These are phyloP conservation scores for Drosophila biarmipes DNA, from an alignment of 1,140 invertebrate genomes.

Conservation along the genomic window DNA sequence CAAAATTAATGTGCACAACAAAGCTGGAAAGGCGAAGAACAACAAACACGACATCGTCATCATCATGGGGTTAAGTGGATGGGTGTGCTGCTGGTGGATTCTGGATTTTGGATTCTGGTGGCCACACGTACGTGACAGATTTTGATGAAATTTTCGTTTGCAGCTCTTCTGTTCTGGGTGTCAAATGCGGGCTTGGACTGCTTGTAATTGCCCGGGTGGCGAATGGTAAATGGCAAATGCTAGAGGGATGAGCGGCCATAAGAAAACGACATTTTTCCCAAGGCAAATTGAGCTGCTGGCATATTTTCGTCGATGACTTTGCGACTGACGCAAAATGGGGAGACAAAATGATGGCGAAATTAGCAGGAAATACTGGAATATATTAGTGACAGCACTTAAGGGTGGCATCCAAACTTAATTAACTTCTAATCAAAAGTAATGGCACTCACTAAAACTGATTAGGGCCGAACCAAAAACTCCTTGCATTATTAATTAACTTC, in stretches of 20 bases:
- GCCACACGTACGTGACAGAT: slow-evolving; percentile 70
- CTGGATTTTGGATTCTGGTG: slow-evolving; percentile 15
- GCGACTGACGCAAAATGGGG: not conserved
- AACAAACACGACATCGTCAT: slow-evolving; percentile 19
- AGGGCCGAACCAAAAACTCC: not conserved
- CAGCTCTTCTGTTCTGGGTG: slow-evolving; percentile 16
- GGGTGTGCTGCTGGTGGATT: slow-evolving; percentile 21
- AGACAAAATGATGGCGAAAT: slow-evolving; percentile 26
- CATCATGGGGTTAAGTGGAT: slow-evolving; percentile 62
- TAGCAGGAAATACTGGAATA: slow-evolving; percentile 15
- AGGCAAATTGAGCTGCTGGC: slow-evolving; percentile 24
- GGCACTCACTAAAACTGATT: too few species aligned
- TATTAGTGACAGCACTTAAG: slow-evolving; percentile 1
- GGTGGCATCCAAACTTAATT: not conserved
- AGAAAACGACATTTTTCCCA: slow-evolving; percentile 10
- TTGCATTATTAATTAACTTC: not conserved
- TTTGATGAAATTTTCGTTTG: slow-evolving; percentile 67
- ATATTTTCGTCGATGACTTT: slow-evolving; percentile 19
- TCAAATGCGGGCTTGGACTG: slow-evolving; percentile 44
- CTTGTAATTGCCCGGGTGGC: slow-evolving; percentile 50
- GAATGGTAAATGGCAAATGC: not conserved
- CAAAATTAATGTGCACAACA: slow-evolving; percentile 73
- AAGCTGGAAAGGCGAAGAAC: slow-evolving; percentile 29
- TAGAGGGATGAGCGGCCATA: slow-evolving; percentile 12
- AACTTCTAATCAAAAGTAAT: not conserved